Conservation (phyloP, 1,140 invertebrate species). For the Pseudomyrmex gracilis region DNA sequence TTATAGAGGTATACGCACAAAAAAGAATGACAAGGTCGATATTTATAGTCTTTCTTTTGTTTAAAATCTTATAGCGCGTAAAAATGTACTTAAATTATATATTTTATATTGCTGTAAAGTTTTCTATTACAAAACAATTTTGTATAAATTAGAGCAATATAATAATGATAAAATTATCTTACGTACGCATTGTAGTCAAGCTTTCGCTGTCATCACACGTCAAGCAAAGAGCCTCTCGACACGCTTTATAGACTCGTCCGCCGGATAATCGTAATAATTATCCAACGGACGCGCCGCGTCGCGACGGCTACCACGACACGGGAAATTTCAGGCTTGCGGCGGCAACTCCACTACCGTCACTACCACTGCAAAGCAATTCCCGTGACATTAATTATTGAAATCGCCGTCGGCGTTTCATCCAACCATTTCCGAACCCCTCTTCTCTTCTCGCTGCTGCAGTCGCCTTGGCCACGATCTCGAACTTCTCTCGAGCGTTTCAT, state of each 20-base stretch:
- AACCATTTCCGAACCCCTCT: slow-evolving; percentile 2
- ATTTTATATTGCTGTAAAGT: no score
- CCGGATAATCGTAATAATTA: slow-evolving; percentile 73
- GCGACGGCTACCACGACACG: slow-evolving; percentile 67
- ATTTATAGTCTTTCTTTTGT: no score
- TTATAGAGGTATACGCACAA: no score
- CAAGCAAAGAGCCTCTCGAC: no score
- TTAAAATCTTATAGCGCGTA: no score
- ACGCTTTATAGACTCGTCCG: slow-evolving; percentile 56
- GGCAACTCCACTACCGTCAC: slow-evolving; percentile 62
- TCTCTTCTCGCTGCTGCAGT: slow-evolving; percentile 19
- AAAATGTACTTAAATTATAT: no score
- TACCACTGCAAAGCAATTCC: slow-evolving; percentile 72
- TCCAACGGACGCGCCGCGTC: slow-evolving; percentile 49
- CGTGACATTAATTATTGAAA: slow-evolving; percentile 80
- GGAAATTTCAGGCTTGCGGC: slow-evolving; percentile 73
- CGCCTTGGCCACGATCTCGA: slow-evolving; percentile 51
- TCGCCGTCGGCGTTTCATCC: slow-evolving; percentile 70
- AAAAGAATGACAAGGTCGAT: no score
- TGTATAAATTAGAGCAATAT: no score
- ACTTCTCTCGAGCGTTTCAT: slow-evolving; percentile 37
- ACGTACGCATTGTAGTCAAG: background rate
- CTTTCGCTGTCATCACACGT: no score
- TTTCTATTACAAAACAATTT: no score
- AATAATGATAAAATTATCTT: background rate